These are phyloP conservation scores for Manis crassicaudata DNA, from an alignment of 2,797 vertebrate species.

Conservation along the genomic window DNA sequence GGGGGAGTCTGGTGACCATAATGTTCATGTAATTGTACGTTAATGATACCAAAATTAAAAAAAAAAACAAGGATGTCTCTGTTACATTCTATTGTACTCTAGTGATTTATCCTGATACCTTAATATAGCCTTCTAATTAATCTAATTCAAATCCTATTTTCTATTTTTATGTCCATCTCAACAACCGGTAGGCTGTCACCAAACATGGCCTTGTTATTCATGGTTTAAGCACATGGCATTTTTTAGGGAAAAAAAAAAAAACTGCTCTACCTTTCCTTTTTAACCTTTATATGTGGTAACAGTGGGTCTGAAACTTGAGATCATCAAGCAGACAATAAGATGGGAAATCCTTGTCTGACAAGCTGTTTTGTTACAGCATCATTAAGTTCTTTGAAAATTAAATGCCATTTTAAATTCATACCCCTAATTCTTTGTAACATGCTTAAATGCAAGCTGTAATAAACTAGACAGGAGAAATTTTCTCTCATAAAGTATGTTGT, in stretches of 20 bases:
- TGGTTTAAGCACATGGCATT: not conserved
- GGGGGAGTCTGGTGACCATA: too few relatives aligned
- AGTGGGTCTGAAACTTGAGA: constrained; percentile 26
- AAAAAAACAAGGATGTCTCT: not conserved
- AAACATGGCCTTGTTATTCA: not conserved
- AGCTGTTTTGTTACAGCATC: constrained; percentile 33
- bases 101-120: constrained; percentile 18
- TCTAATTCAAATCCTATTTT: constrained; percentile 13
- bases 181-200: not conserved
- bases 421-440: constrained; percentile 28
- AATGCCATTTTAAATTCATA: constrained; percentile 11
- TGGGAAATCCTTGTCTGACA: constrained; percentile 21
- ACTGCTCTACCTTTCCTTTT: not conserved
- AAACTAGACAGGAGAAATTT: not conserved
- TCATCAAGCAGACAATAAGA: not conserved
- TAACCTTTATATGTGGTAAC: not conserved
- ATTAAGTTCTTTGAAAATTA: constrained; percentile 41
- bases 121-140: constrained; percentile 21
- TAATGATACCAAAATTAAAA: too few relatives aligned
- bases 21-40: too few relatives aligned
- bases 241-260: not conserved
- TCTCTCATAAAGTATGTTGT: constrained; percentile 9
- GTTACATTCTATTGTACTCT: not conserved
- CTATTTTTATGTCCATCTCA: constrained; percentile 32
- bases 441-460: constrained; percentile 46